Evolutionary conservation across 2,113 vertebrate species (phyloP).

Genomic region (Syrmaticus mikado): DNA sequence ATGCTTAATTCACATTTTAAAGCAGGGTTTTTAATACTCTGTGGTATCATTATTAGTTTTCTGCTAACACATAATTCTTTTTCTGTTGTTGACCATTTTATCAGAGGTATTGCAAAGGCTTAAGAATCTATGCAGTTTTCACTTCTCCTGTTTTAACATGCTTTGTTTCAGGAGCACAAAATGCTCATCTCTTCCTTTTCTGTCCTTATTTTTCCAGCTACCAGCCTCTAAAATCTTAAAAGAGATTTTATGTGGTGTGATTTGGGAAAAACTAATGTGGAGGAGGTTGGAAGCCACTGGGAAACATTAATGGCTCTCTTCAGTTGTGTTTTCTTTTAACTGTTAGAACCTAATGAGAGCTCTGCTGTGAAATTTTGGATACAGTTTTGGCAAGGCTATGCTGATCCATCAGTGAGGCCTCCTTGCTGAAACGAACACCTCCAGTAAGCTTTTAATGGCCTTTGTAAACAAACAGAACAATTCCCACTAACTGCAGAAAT

Average conservation of each 20-base stretch:
- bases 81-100: background rate
- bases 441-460: conserved; percentile 63
- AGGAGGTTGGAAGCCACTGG: conserved; percentile 46
- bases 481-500: conserved; percentile 71
- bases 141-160: background rate
- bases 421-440: conserved; percentile 73
- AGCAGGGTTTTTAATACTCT: background rate
- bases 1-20: conserved; percentile 12
- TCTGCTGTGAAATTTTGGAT: conserved; percentile 71
- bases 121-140: background rate
- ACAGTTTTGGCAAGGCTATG: conserved; percentile 46
- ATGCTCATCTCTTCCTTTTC: conserved; percentile 10
- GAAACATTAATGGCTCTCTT: conserved; percentile 64
- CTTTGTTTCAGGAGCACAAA: conserved; percentile 10
- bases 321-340: conserved; percentile 69
- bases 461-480: conserved; percentile 74
- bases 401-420: conserved; percentile 59
- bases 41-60: background rate
- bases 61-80: background rate
- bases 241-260: conserved; percentile 36
- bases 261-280: conserved; percentile 55
- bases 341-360: conserved; percentile 63
- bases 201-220: background rate
- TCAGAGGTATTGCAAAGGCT: background rate
- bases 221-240: background rate